These are phyloP conservation scores for Porites divaricata DNA, from an alignment of 92 coral and sea anemone species.

Conservation along the genomic window DNA sequence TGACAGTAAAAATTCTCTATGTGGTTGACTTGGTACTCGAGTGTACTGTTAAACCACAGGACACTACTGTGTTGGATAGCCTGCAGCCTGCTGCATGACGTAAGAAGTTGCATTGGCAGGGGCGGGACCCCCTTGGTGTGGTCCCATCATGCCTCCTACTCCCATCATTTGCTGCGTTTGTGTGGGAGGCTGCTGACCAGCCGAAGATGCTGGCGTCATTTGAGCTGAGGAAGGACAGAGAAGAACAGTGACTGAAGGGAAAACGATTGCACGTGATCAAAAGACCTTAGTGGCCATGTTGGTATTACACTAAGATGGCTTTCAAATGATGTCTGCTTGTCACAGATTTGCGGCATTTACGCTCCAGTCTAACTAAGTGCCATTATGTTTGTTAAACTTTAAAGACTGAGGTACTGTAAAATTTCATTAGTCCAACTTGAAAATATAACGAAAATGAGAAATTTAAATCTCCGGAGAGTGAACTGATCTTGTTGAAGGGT, in stretches of 20 bases:
- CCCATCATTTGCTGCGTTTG: conserved; percentile 76
- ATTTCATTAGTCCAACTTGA: too few species aligned
- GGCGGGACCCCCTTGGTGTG: conserved; percentile 71
- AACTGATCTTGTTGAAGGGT: too few species aligned
- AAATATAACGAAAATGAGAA: too few species aligned
- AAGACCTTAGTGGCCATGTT: conserved; percentile 34
- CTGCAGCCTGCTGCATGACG: conserved; percentile 93
- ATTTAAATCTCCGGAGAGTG: too few species aligned
- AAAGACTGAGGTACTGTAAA: too few species aligned
- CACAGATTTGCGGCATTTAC: neutral
- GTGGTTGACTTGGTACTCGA: conserved; percentile 23
- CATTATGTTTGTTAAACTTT: neutral
- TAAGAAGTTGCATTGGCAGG: conserved; percentile 74
- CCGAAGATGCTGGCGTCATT: conserved; percentile 66
- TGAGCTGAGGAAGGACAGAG: conserved; percentile 59
- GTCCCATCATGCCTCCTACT: conserved; percentile 65
- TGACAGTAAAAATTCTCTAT: conserved; percentile 6
- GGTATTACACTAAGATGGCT: conserved; percentile 5
- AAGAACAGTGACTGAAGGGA: conserved; percentile 46
- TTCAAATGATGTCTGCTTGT: conserved; percentile 34
- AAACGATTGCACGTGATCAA: conserved; percentile 26
- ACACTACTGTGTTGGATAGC: conserved; percentile 75
- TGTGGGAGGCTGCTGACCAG: conserved; percentile 60
- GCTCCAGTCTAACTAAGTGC: neutral
- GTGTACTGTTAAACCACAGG: conserved; percentile 28